A percentile compares a stretch with the other conserved stretches of the same genome.
phyloP scores from a whole-genome alignment of 2,888 invertebrate genomes.

The Halocaridina rubra region DNA sequence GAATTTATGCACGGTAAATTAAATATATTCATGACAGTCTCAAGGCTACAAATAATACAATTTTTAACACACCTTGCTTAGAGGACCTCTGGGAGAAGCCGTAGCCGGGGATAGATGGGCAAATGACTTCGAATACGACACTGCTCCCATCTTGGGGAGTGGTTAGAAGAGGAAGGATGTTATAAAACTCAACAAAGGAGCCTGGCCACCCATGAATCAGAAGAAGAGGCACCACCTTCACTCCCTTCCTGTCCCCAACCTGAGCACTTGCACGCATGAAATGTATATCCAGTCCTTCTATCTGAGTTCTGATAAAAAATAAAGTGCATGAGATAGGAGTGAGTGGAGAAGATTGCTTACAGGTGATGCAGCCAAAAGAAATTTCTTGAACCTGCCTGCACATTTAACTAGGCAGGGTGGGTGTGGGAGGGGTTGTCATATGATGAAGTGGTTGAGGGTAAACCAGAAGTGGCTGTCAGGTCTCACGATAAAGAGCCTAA shows the following conservation, averaged over 20 bases:
- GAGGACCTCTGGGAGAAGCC: constrained; percentile 73
- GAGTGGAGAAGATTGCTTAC: not conserved
- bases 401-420: too few species aligned
- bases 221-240: constrained; percentile 75
- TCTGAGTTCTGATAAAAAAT: constrained; percentile 73
- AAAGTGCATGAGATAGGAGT: too few species aligned
- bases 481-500: too few species aligned
- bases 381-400: not conserved
- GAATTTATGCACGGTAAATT: too few species aligned
- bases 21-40: too few species aligned
- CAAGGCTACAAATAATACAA: too few species aligned
- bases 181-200: constrained; percentile 83
- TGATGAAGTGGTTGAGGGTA: too few species aligned
- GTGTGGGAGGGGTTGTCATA: too few species aligned
- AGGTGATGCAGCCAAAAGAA: not conserved
- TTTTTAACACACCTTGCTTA: constrained; percentile 73
- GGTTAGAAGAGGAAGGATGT: constrained; percentile 77
- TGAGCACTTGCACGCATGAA: constrained; percentile 78
- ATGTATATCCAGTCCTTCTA: constrained; percentile 82
- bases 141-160: constrained; percentile 70
- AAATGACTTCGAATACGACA: constrained; percentile 67
- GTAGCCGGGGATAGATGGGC: constrained; percentile 73
- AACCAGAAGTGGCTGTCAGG: too few species aligned
- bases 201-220: constrained; percentile 90
- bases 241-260: constrained; percentile 65